A percentile compares a stretch with the other conserved stretches of the same genome.
phyloP scores from a whole-genome alignment of 2,113 vertebrate species.

The Phoxinus phoxinus region DNA sequence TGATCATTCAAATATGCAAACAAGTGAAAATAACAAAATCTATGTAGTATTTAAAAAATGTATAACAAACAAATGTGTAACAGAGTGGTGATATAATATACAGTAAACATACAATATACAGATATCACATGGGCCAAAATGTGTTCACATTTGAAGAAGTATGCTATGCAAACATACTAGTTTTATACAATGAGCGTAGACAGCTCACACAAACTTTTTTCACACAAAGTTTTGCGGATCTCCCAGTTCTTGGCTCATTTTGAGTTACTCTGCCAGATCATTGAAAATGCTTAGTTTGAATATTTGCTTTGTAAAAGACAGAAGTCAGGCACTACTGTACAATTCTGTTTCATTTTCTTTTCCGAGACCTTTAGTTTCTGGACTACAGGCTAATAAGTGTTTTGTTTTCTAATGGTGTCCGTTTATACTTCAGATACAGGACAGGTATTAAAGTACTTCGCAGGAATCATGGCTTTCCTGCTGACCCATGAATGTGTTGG shows the following conservation, averaged over 20 bases:
- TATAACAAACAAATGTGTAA: too few relatives aligned
- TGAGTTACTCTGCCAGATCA: too few relatives aligned
- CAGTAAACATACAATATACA: neutral
- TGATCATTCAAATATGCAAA: neutral
- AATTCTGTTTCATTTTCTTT: neutral
- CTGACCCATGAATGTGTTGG: constrained; percentile 48
- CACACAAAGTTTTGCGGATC: neutral
- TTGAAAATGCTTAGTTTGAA: neutral
- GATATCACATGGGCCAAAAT: neutral
- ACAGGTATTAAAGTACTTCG: constrained; percentile 38
- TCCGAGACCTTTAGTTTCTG: neutral
- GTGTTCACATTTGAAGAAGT: neutral
- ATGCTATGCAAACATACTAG: neutral
- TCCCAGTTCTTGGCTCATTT: too few relatives aligned
- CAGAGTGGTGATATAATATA: too few relatives aligned
- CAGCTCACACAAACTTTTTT: neutral
- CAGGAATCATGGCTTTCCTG: constrained; percentile 51
- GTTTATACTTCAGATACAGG: constrained; percentile 54
- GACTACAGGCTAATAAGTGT: neutral
- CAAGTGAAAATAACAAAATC: neutral
- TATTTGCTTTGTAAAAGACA: neutral
- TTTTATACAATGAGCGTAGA: neutral
- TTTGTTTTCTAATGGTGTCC: neutral
- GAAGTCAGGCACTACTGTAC: neutral
- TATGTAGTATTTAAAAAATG: neutral